Conservation (phyloP, 2,888 invertebrate genomes). For the Aleiodes alternator region DNA sequence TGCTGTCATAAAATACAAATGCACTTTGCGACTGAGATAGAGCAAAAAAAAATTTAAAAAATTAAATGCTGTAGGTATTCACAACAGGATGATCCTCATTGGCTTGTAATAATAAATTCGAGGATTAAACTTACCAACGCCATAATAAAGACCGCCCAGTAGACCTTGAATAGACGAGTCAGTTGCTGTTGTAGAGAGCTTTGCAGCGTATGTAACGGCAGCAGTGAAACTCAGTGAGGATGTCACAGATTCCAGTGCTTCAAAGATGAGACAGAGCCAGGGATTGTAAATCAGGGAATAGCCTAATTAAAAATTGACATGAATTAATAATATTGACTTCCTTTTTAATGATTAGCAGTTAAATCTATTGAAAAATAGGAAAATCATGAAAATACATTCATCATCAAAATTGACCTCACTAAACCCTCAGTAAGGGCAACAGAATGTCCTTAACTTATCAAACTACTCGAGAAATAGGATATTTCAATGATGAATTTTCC, state of each 20-base stretch:
- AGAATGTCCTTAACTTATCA: too few species aligned
- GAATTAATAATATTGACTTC: slow-evolving; percentile 1
- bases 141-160: slow-evolving; percentile 87
- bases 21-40: neutral
- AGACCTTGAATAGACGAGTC: slow-evolving; percentile 87
- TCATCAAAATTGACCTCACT: too few species aligned
- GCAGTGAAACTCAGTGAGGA: slow-evolving; percentile 86
- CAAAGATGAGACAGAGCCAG: slow-evolving; percentile 85
- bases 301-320: slow-evolving; percentile 74
- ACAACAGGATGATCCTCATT: slow-evolving; percentile 14
- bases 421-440: too few species aligned
- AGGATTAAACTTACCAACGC: slow-evolving; percentile 79
- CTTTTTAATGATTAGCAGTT: neutral
- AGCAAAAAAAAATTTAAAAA: neutral
- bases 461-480: too few species aligned
- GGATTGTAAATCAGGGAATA: slow-evolving; percentile 87
- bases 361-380: too few species aligned
- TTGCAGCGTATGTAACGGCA: slow-evolving; percentile 86
- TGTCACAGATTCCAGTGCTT: slow-evolving; percentile 87
- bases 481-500: too few species aligned
- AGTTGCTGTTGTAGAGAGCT: slow-evolving; percentile 83
- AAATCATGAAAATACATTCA: too few species aligned
- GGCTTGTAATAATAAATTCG: slow-evolving; percentile 17
- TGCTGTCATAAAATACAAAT: neutral
- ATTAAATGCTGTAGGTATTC: slow-evolving; percentile 20